These are phyloP conservation scores for Drosophila nr. medialis DNA, from an alignment of 2,888 invertebrate species.

Conservation along the genomic window DNA sequence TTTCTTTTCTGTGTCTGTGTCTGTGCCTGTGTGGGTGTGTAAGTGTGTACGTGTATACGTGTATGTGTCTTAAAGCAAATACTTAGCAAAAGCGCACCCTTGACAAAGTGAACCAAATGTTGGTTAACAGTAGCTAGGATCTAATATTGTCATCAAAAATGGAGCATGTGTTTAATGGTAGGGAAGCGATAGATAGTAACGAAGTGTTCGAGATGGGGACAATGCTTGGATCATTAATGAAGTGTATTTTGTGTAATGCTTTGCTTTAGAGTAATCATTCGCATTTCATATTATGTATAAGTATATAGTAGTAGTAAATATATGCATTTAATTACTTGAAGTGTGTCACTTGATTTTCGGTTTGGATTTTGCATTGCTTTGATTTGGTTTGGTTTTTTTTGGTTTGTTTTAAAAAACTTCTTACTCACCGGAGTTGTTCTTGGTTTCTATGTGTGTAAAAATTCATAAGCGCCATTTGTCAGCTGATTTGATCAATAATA, in stretches of 20 bases:
- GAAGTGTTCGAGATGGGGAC: conserved; percentile 9
- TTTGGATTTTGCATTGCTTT: conserved; percentile 9
- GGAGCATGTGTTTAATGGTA: conserved; percentile 37
- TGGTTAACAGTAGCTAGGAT: conserved; percentile 60
- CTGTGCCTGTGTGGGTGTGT: conserved; percentile 11
- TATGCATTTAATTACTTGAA: conserved; percentile 37
- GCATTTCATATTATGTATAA: conserved; percentile 14
- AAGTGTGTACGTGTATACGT: background rate
- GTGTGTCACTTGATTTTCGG: conserved; percentile 24
- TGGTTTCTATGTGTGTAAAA: conserved; percentile 50
- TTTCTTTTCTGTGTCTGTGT: background rate
- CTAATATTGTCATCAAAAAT: conserved; percentile 78
- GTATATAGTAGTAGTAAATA: conserved; percentile 33
- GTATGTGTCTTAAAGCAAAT: conserved; percentile 21
- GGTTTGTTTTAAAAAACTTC: conserved; percentile 38
- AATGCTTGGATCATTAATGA: conserved; percentile 6
- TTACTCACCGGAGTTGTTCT: conserved; percentile 35
- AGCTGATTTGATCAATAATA: conserved; percentile 50
- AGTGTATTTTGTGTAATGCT: background rate
- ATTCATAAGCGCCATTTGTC: conserved; percentile 76
- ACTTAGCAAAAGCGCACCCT: conserved; percentile 44
- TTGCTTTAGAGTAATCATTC: conserved; percentile 7
- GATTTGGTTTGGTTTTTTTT: background rate
- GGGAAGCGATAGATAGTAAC: conserved; percentile 22
- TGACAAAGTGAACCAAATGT: conserved; percentile 40